Conservation (phyloP, 2,113 vertebrate species). For the Peromyscus maniculatus region DNA sequence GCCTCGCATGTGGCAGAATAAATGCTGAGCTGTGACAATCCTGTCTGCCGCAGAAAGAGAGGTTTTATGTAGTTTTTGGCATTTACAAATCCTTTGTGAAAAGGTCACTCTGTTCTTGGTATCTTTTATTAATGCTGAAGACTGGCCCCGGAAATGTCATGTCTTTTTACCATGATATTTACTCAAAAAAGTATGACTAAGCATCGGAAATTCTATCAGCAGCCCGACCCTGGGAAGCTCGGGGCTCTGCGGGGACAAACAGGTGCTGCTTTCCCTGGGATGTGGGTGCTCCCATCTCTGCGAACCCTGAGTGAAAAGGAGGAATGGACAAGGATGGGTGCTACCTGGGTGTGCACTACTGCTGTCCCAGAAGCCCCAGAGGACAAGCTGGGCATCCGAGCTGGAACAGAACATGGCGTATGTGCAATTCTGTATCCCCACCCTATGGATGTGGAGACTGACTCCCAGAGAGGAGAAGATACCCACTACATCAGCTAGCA, state of each 20-base stretch:
- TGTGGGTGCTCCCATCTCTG: background rate
- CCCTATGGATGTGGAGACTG: background rate
- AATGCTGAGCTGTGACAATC: constrained; percentile 81
- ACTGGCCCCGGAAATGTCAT: constrained; percentile 89
- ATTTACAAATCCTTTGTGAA: constrained; percentile 93
- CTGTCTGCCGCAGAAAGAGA: constrained; percentile 84
- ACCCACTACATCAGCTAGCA: background rate
- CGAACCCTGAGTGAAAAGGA: background rate
- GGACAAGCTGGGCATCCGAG: no score
- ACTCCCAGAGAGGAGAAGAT: background rate
- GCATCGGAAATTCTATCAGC: constrained; percentile 59
- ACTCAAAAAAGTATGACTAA: constrained; percentile 82
- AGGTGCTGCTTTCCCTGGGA: background rate
- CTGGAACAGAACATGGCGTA: background rate
- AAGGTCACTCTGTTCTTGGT: constrained; percentile 89
- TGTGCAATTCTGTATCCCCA: background rate
- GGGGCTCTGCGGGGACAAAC: background rate
- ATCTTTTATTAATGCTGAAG: constrained; percentile 89
- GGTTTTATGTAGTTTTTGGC: constrained; percentile 90
- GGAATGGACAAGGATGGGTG: fast-evolving
- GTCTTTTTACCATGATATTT: constrained; percentile 89
- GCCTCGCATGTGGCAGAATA: constrained; percentile 68
- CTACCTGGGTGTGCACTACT: background rate
- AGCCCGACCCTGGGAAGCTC: background rate
- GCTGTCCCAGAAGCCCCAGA: background rate